Base-by-base conservation (phyloP, 2,888 invertebrate species). In the Steinernema scapterisci region DNA sequence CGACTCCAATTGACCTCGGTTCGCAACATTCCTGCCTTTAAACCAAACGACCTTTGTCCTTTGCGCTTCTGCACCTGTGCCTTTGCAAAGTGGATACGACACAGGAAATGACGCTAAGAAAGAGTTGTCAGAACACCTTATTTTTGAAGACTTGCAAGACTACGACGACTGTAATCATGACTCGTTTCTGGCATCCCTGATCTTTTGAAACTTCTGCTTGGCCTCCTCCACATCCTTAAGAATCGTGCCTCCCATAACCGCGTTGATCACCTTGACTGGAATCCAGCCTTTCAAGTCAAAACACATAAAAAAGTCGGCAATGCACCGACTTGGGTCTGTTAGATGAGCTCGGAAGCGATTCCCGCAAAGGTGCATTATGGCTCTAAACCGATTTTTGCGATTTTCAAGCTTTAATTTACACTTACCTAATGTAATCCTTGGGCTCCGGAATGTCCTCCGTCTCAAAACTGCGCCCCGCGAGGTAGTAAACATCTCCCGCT, bases 381-480 rank as follows among this genome's bases (percentile, higher is more conserved):
- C 77, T 9, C 48, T 48, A 48, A 3, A 48, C 3, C 3, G 38
- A 6, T 9, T 38, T 38, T 38, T 6, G 38, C n/a, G n/a, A n/a
- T n/a, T 38, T 6, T 9, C 38, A 38, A 38, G 9, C 38, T 38
- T 9, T 38, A 38, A 38, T 6, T 9, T 38, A 6, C 48, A 48
- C 48, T 48, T 19, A 48, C 48, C 82, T 74, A 44, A 82, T 81
- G 78, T 80, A 79, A 51, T 77, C 79, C 46, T 76, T 75, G 25
- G 71, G 71, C 19, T 76, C 56, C 54, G 79, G 78, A 63, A 78
- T 70, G 16, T 76, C 79, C 23, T 77, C 72, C 13, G 80, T 44
- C 9, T 80, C 79, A 23, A 83, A 80, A 74, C 83, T 82, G 63
- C 79, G 45, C 21, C 73, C 77, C 23, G 48, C 44, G 9, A 76